Evolutionary conservation across 2,888 invertebrate genomes (phyloP).

Genomic region (Drosophila pseudotakahashii): DNA sequence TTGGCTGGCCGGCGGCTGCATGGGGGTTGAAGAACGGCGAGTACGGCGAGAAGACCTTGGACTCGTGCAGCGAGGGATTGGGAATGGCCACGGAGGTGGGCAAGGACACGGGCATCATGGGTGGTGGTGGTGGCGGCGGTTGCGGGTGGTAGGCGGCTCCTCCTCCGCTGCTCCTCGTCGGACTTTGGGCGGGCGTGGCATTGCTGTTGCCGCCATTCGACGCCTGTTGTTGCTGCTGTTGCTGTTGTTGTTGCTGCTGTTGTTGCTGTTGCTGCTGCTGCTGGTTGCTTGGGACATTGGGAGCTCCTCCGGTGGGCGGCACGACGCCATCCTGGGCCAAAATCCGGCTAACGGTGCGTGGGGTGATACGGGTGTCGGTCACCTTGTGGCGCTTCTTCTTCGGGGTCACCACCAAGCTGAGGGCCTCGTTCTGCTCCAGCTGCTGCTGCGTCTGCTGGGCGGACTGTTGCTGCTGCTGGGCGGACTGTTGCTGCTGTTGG

Average conservation of each 20-base stretch:
- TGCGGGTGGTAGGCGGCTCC: constrained; percentile 80
- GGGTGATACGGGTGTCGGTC: constrained; percentile 96
- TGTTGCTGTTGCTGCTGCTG: constrained; percentile 55
- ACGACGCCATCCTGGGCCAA: constrained; percentile 92
- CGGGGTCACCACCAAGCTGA: constrained; percentile 96
- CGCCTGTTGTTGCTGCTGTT: constrained; percentile 54
- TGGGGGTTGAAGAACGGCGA: constrained; percentile 93
- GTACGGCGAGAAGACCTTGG: constrained; percentile 96
- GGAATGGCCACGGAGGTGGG: constrained; percentile 98
- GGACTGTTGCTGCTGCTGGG: constrained; percentile 85
- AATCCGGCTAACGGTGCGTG: constrained; percentile 94
- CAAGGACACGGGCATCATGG: constrained; percentile 94
- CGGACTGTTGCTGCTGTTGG: constrained; percentile 86
- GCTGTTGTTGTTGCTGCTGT: constrained; percentile 61
- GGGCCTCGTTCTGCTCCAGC: constrained; percentile 96
- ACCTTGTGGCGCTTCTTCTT: constrained; percentile 99
- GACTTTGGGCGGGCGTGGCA: constrained; percentile 85
- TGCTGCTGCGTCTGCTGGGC: constrained; percentile 86
- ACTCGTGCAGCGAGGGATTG: constrained; percentile 97
- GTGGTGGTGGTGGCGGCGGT: constrained; percentile 87
- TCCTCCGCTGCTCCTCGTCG: constrained; percentile 88
- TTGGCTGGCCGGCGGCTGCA: constrained; percentile 83
- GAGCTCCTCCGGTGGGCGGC: constrained; percentile 84
- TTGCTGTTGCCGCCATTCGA: constrained; percentile 75
- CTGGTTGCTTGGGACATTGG: constrained; percentile 28